Evolutionary conservation across 1,140 invertebrate genomes (phyloP).

Genomic region (Bombus ignitus): DNA sequence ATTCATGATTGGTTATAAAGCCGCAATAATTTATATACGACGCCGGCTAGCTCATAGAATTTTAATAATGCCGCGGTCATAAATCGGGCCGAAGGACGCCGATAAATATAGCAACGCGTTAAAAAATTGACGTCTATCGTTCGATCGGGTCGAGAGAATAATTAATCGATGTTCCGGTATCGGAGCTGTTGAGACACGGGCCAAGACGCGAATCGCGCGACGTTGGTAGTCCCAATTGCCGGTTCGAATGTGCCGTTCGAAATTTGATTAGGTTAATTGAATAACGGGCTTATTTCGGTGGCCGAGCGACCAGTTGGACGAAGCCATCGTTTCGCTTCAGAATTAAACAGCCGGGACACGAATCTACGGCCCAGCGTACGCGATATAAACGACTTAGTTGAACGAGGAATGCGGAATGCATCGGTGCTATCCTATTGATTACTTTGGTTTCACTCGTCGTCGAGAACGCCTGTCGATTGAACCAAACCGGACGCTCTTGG

Average conservation of each 20-base stretch:
- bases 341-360: conserved; percentile 36
- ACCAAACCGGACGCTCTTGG: neutral
- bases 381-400: conserved; percentile 43
- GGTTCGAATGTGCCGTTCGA: conserved; percentile 17
- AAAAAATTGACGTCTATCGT: neutral
- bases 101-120: neutral
- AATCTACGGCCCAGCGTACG: conserved; percentile 42
- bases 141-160: neutral
- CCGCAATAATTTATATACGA: neutral
- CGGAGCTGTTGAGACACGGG: no score
- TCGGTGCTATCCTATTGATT: conserved; percentile 34
- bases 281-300: conserved; percentile 63
- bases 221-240: no score
- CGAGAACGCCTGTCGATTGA: neutral
- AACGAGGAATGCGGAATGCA: conserved; percentile 21
- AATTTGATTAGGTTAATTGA: conserved; percentile 61
- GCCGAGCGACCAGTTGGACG: conserved; percentile 16
- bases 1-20: neutral
- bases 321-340: conserved; percentile 48
- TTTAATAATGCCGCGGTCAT: neutral
- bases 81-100: neutral
- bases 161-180: neutral
- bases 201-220: no score
- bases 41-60: neutral
- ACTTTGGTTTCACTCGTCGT: conserved; percentile 35